Conservation (phyloP, 2,113 vertebrate genomes). For the Cyprinodon variegatus region DNA sequence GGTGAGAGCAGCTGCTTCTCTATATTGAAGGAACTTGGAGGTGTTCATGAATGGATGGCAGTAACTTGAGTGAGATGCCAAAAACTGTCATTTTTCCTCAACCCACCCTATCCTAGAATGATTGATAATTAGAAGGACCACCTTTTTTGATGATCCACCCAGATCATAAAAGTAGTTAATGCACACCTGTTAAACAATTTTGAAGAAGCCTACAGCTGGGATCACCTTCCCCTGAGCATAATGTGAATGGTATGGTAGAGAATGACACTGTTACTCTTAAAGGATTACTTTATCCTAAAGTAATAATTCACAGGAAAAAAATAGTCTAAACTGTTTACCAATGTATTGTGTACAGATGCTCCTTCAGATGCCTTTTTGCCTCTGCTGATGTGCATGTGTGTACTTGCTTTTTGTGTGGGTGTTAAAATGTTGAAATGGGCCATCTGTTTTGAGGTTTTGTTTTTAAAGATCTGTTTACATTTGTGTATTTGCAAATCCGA, state of each 20-base stretch:
- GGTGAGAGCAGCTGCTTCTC: too few species aligned
- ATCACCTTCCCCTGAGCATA: slow-evolving; percentile 57
- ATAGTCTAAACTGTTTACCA: slow-evolving; percentile 57
- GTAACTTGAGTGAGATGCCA: too few species aligned
- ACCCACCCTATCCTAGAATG: background rate
- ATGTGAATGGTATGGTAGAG: slow-evolving; percentile 65
- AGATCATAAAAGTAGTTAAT: slow-evolving; percentile 45
- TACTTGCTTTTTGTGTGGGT: slow-evolving; percentile 52
- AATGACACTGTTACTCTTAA: slow-evolving; percentile 74
- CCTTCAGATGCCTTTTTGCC: slow-evolving; percentile 12
- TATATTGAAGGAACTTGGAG: too few species aligned
- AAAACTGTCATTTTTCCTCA: background rate
- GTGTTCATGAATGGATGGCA: too few species aligned
- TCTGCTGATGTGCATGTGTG: slow-evolving; percentile 34
- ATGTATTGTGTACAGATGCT: slow-evolving; percentile 51
- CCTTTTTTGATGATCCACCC: too few species aligned
- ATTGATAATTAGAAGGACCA: too few species aligned
- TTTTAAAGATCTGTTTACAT: slow-evolving; percentile 42
- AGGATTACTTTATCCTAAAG: slow-evolving; percentile 71
- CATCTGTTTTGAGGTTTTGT: slow-evolving; percentile 61
- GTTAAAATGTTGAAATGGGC: slow-evolving; percentile 61
- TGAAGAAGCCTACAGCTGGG: slow-evolving; percentile 48
- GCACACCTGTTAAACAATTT: slow-evolving; percentile 58
- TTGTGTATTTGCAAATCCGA: slow-evolving; percentile 50
- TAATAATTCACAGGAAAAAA: slow-evolving; percentile 63